A percentile compares a stretch with the other conserved stretches of the same genome.
Conservation (phyloP, 2,113 vertebrate species). For the Burhinus oedicnemus region DNA sequence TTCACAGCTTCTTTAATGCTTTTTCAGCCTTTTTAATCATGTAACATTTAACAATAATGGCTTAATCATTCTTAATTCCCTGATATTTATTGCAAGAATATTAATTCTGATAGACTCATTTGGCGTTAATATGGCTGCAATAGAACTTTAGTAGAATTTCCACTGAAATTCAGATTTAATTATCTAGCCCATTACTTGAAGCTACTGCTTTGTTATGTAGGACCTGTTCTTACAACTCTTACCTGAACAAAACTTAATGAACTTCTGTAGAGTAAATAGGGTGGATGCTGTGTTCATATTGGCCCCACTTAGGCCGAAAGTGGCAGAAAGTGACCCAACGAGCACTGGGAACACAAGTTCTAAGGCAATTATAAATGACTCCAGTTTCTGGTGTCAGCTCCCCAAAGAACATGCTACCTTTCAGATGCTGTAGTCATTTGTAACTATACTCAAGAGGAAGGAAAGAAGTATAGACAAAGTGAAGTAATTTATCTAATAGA, state of each 20-base stretch:
- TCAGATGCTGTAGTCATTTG: conserved; percentile 24
- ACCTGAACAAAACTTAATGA: neutral
- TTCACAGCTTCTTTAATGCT: neutral
- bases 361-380: neutral
- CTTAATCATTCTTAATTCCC: conserved; percentile 49
- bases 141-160: conserved; percentile 57
- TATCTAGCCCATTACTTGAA: conserved; percentile 56
- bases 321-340: neutral
- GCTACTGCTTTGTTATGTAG: neutral
- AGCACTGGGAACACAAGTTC: neutral
- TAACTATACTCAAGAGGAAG: conserved; percentile 9
- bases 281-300: neutral
- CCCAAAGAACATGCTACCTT: neutral
- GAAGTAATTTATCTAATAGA: conserved; percentile 36
- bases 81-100: conserved; percentile 62
- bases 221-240: neutral
- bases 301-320: neutral
- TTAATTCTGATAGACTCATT: conserved; percentile 60
- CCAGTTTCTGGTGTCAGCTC: neutral
- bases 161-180: conserved; percentile 64
- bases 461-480: conserved; percentile 24
- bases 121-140: conserved; percentile 52
- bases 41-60: conserved; percentile 46
- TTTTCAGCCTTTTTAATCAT: neutral
- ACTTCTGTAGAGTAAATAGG: neutral